Percentiles rank a stretch among this genome's conserved stretches.
Evolutionary conservation across 1,140 invertebrate genomes (phyloP).

Genomic region (Agrilus planipennis): DNA sequence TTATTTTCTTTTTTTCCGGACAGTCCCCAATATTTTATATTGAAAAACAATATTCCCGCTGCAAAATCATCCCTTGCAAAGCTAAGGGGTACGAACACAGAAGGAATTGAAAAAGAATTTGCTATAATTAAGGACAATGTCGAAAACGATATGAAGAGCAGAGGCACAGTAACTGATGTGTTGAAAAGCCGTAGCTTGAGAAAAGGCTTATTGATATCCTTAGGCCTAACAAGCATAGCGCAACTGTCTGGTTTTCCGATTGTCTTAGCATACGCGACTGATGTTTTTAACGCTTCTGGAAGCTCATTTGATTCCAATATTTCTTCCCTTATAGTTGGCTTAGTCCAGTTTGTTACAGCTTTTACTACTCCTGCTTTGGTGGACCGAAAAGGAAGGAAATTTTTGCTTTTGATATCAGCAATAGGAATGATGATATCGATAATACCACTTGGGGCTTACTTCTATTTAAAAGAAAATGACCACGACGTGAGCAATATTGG

Average conservation of each 20-base stretch:
- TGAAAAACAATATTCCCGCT: conserved; percentile 54
- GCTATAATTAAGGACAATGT: conserved; percentile 35
- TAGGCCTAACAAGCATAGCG: conserved; percentile 74
- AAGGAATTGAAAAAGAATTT: conserved; percentile 72
- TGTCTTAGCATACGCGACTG: conserved; percentile 56
- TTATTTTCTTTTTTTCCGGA: conserved; percentile 64
- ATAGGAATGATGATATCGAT: conserved; percentile 39
- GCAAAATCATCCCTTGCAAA: conserved; percentile 62
- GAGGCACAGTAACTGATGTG: conserved; percentile 1
- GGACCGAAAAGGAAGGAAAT: conserved; percentile 57
- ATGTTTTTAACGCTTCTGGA: conserved; percentile 58
- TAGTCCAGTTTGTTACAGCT: conserved; percentile 61
- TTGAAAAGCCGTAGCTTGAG: conserved; percentile 3
- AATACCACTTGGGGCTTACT: conserved; percentile 23
- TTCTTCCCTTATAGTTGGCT: conserved; percentile 62
- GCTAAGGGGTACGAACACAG: conserved; percentile 52
- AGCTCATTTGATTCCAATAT: conserved; percentile 41
- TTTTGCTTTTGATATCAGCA: conserved; percentile 56
- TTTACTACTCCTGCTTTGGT: conserved; percentile 55
- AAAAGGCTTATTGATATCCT: conserved; percentile 59
- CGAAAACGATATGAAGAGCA: not conserved
- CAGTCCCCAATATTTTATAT: conserved; percentile 80
- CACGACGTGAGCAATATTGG: conserved; percentile 16
- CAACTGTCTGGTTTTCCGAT: conserved; percentile 62
- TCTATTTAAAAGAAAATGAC: conserved; percentile 18